Conservation (phyloP, 2,888 invertebrate genomes). For the Endotricha flammealis region DNA sequence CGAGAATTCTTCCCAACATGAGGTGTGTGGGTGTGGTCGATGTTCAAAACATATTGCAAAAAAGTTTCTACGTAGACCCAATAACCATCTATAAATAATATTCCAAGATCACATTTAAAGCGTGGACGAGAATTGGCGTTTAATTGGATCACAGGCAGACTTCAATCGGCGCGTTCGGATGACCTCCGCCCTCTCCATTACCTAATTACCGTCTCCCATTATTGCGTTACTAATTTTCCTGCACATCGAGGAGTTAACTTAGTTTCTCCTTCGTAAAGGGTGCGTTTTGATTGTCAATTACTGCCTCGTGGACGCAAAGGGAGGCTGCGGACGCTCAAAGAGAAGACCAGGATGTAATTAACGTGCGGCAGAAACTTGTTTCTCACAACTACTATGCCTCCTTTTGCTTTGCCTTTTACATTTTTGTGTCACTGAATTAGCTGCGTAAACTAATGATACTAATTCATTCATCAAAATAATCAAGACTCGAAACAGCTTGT, state of each 20-base stretch:
- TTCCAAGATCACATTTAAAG: slow-evolving; percentile 46
- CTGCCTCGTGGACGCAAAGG: slow-evolving; percentile 58
- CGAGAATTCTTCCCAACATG: no score
- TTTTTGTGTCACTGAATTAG: no score
- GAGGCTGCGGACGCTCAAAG: slow-evolving; percentile 47
- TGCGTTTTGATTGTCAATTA: slow-evolving; percentile 75
- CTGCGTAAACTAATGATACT: no score
- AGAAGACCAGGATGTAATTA: slow-evolving; percentile 65
- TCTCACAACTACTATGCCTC: no score
- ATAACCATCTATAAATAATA: slow-evolving; percentile 36
- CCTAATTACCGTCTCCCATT: slow-evolving; percentile 66
- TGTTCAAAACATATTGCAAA: no score
- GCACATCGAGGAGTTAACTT: slow-evolving; percentile 66
- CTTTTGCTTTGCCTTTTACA: no score
- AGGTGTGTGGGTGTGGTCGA: no score
- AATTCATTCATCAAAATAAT: no score
- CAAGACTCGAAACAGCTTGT: no score
- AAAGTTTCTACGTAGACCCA: slow-evolving; percentile 43
- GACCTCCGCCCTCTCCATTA: slow-evolving; percentile 66
- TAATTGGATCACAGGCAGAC: slow-evolving; percentile 54
- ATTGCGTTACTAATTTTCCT: slow-evolving; percentile 75
- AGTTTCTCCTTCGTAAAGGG: slow-evolving; percentile 66
- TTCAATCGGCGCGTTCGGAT: slow-evolving; percentile 47
- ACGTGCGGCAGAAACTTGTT: slow-evolving; percentile 45
- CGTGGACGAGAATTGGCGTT: slow-evolving; percentile 47